These are phyloP conservation scores for Andricus quercusramuli DNA, from an alignment of 2,888 invertebrate species.

Conservation along the genomic window DNA sequence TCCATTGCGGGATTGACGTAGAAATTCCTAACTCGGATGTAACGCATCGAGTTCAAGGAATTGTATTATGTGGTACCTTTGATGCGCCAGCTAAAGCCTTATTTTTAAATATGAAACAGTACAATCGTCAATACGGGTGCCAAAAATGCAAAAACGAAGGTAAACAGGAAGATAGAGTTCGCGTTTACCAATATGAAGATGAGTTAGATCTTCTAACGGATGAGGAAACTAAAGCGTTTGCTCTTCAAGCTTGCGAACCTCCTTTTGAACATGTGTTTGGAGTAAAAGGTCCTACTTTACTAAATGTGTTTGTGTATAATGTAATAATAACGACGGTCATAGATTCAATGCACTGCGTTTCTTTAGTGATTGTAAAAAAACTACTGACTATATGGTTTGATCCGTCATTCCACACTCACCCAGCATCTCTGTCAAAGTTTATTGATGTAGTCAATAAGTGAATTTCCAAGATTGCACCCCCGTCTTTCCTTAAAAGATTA, in stretches of 20 bases:
- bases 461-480: conserved; percentile 48
- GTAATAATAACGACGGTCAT: conserved; percentile 48
- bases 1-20: conserved; percentile 17
- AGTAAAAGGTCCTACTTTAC: conserved; percentile 51
- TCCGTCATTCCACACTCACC: neutral
- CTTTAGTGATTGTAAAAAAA: conserved; percentile 49
- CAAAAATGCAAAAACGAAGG: conserved; percentile 42
- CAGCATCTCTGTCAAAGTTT: neutral
- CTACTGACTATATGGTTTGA: conserved; percentile 51
- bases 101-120: conserved; percentile 48
- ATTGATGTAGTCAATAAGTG: conserved; percentile 45
- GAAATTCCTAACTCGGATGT: conserved; percentile 10
- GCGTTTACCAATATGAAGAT: no score
- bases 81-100: conserved; percentile 52
- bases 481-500: conserved; percentile 50
- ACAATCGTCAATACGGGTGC: conserved; percentile 44
- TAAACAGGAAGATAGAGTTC: no score
- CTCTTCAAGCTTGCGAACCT: no score
- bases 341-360: conserved; percentile 56
- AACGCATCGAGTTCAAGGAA: conserved; percentile 29
- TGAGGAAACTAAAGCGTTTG: no score
- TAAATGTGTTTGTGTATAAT: conserved; percentile 46
- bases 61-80: conserved; percentile 44
- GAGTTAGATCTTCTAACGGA: no score
- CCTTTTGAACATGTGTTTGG: conserved; percentile 17